A percentile compares a stretch with the other conserved stretches of the same genome.
Conservation (phyloP, 2,797 vertebrate genomes). For the Poeciliopsis presidionis region DNA sequence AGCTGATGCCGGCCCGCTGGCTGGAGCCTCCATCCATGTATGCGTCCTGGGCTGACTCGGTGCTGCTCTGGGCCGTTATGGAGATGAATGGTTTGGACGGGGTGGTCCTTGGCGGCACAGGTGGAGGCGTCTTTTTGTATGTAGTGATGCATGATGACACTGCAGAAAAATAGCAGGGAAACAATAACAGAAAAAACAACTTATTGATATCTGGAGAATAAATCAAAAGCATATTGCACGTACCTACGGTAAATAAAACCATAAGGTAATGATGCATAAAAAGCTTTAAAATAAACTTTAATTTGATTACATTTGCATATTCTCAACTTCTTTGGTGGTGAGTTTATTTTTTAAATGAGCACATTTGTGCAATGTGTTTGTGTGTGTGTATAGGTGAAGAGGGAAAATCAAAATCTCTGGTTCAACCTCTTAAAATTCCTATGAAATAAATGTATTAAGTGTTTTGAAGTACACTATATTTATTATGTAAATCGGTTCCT, state of each 20-base stretch:
- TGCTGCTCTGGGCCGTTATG: conserved; percentile 99
- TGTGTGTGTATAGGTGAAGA: too few species aligned
- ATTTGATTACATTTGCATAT: neutral
- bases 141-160: conserved; percentile 99
- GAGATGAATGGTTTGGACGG: conserved; percentile 99
- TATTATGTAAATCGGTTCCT: neutral
- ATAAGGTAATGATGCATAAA: neutral
- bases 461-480: neutral
- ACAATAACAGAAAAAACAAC: neutral
- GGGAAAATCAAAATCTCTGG: neutral
- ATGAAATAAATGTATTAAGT: neutral
- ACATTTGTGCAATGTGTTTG: neutral
- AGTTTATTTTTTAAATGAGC: neutral
- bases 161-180: conserved; percentile 55
- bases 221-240: neutral
- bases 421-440: neutral
- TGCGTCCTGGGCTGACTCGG: conserved; percentile 98
- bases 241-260: neutral
- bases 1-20: conserved; percentile 88
- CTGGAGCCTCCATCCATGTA: conserved; percentile 94
- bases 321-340: too few species aligned
- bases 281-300: neutral
- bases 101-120: conserved; percentile 93
- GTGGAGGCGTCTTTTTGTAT: conserved; percentile 99
- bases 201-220: neutral